A percentile compares a stretch with the other conserved stretches of the same genome.
phyloP scores from a whole-genome alignment of 53 echinoderm and acorn worm species.

The Patiria pectinifera region DNA sequence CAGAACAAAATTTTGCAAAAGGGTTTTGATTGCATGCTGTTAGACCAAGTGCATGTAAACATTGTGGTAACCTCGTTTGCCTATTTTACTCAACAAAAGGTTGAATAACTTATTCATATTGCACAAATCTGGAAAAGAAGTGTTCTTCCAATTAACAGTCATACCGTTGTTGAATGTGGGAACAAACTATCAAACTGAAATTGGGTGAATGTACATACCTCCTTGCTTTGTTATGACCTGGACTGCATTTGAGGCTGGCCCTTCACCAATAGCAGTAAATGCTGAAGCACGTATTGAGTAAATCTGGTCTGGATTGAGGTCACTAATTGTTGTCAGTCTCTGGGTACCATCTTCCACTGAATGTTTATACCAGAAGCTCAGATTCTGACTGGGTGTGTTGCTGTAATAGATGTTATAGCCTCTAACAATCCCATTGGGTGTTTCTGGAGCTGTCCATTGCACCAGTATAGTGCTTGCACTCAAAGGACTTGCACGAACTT shows the following conservation, averaged over 20 bases:
- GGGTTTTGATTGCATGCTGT: no score
- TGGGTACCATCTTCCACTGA: conserved; percentile 69
- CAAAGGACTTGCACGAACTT: conserved; percentile 86
- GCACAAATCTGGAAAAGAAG: no score
- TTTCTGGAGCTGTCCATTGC: conserved; percentile 85
- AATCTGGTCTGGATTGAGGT: conserved; percentile 86
- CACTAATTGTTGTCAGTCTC: conserved; percentile 83
- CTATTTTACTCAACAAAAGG: no score
- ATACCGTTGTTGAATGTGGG: neutral
- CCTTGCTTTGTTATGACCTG: conserved; percentile 98
- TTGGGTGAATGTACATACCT: conserved; percentile 62
- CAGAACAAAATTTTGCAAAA: no score
- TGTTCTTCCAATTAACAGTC: no score
- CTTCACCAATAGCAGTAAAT: conserved; percentile 86
- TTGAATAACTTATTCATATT: no score
- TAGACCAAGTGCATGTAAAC: no score
- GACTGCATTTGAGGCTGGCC: conserved; percentile 79
- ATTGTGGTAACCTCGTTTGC: no score
- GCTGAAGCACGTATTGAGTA: conserved; percentile 93
- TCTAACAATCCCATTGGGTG: conserved; percentile 86
- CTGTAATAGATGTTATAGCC: conserved; percentile 95
- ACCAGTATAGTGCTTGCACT: conserved; percentile 96
- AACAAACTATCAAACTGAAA: neutral
- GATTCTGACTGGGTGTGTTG: conserved; percentile 72
- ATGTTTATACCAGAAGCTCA: conserved; percentile 78